Conservation (phyloP, 2,797 vertebrate species). For the Characodon lateralis region DNA sequence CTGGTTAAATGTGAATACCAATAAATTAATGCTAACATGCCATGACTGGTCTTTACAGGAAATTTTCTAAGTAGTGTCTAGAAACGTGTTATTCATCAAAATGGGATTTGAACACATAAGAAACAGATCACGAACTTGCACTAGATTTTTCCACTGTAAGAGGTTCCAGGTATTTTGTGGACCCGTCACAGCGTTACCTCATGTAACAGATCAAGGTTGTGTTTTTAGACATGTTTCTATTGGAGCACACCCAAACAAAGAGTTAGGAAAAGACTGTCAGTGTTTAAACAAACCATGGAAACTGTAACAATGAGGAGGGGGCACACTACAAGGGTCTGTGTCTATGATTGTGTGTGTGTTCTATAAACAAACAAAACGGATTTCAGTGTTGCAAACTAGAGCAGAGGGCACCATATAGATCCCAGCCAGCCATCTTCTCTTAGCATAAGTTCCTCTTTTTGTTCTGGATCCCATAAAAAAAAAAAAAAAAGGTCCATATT, state of each 20-base stretch:
- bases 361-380: slow-evolving; percentile 58
- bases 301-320: slow-evolving; percentile 58
- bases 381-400: slow-evolving; percentile 38
- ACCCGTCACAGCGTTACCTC: background rate
- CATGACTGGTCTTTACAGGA: slow-evolving; percentile 24
- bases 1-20: slow-evolving; percentile 20
- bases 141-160: background rate
- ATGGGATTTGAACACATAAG: background rate
- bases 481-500: slow-evolving; percentile 51
- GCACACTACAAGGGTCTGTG: slow-evolving; percentile 26
- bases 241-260: slow-evolving; percentile 16
- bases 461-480: slow-evolving; percentile 57
- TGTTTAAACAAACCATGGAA: slow-evolving; percentile 65
- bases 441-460: slow-evolving; percentile 59
- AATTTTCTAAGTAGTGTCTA: background rate
- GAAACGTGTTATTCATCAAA: slow-evolving; percentile 16
- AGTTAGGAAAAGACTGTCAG: slow-evolving; percentile 39
- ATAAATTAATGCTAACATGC: slow-evolving; percentile 33
- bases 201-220: background rate
- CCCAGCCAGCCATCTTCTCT: slow-evolving; percentile 57
- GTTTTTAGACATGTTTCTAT: slow-evolving; percentile 29
- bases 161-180: slow-evolving; percentile 7
- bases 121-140: background rate
- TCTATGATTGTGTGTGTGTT: slow-evolving; percentile 26
- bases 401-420: slow-evolving; percentile 35